Evolutionary conservation across 1,140 invertebrate species (phyloP).

Genomic region (Drosophila novamexicana): DNA sequence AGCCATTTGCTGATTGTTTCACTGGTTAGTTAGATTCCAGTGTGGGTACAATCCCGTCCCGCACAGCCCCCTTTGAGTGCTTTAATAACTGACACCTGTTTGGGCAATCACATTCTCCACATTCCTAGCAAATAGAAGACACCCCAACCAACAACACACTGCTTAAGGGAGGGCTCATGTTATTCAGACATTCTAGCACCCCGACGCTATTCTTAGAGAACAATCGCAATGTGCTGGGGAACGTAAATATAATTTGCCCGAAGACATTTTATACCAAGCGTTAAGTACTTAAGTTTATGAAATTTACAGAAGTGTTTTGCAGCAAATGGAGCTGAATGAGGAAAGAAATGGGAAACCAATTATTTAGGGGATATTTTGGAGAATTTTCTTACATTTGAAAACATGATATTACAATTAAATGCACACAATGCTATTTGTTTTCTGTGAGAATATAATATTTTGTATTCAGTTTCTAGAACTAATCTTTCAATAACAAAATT

Average conservation of each 20-base stretch:
- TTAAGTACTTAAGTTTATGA: background rate
- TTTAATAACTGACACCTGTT: constrained; percentile 72
- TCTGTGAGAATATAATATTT: no score
- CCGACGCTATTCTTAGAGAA: background rate
- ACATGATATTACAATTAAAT: no score
- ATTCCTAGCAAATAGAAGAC: background rate
- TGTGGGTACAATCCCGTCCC: background rate
- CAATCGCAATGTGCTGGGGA: background rate
- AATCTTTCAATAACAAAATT: no score
- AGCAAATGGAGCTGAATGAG: background rate
- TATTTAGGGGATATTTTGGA: no score
- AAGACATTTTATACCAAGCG: background rate
- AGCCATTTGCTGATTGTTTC: constrained; percentile 61
- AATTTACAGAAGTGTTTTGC: constrained; percentile 5
- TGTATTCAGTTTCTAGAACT: no score
- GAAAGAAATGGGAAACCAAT: background rate
- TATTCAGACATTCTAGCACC: constrained; percentile 12
- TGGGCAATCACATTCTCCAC: constrained; percentile 52
- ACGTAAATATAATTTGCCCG: constrained; percentile 1
- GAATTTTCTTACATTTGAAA: no score
- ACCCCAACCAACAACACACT: background rate
- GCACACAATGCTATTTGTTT: no score
- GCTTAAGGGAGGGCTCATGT: background rate
- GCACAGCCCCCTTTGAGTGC: constrained; percentile 21
- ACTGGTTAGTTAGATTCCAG: constrained; percentile 30